A percentile compares a stretch with the other conserved stretches of the same genome.
phyloP scores from a whole-genome alignment of 2,113 vertebrate species.

The Nothobranchius kuhntae region DNA sequence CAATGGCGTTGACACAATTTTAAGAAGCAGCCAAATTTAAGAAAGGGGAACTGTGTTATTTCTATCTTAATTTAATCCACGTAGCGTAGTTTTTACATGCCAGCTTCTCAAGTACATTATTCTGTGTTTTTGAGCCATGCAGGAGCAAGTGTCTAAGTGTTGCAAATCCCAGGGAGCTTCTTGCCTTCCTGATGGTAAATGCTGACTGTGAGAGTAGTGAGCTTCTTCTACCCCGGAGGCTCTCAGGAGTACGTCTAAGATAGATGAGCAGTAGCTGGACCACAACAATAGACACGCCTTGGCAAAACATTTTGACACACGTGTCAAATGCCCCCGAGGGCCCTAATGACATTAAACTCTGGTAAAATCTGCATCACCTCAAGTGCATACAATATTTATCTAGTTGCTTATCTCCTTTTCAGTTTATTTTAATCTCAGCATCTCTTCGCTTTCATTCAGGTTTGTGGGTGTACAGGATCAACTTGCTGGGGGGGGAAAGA shows the following conservation, averaged over 20 bases:
- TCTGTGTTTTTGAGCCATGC: background rate
- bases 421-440: background rate
- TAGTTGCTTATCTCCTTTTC: background rate
- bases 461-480: background rate
- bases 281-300: slow-evolving; percentile 1
- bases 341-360: background rate
- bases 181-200: background rate
- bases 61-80: no score
- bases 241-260: background rate
- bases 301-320: slow-evolving; percentile 6
- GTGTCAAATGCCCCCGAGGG: slow-evolving; percentile 20
- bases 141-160: background rate
- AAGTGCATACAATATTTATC: slow-evolving; percentile 16
- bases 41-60: no score
- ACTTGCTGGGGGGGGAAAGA: no score
- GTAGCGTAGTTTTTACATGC: no score
- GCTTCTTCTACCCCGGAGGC: background rate
- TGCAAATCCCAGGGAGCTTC: background rate
- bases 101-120: no score
- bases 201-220: background rate
- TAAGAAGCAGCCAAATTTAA: no score
- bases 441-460: background rate
- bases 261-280: background rate
- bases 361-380: slow-evolving; percentile 6
- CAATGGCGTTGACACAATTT: no score